Evolutionary conservation across 2,888 invertebrate species (phyloP), one percentile per base, ranked within the genome.

Genomic region (Neocrepidodera transversa): DNA sequence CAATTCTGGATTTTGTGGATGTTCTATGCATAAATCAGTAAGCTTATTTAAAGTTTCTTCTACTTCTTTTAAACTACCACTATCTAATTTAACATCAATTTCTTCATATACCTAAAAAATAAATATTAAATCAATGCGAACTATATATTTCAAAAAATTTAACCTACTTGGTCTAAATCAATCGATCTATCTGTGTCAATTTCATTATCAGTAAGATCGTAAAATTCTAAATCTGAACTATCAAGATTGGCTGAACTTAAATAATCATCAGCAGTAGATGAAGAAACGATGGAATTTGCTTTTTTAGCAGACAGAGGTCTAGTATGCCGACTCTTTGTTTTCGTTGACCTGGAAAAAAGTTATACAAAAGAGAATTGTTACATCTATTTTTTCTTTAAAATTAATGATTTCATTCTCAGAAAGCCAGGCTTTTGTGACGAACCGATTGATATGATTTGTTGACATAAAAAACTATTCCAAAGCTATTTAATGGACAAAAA

Each of bases 181-280:
- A 26, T 50, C 30, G 50, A 16, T 30, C 16, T 64, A 42, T 18
- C 11, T 1, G 35, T 58, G 40, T 59, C 63, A 7, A 36, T 63
- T 57, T 79, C 79, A 43, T 79, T 76, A 58, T 78, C 78, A 60
- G 75, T 77, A 4, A 79, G 64, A 69, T 80, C 80, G 59, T 77
- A 79, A 67, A 78, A 80, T 62, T 79, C 79, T 58, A 76, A 63
- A 68, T 80, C 79, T 2, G 79, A 78, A 65, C 78, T 79, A 42
- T 76, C 79, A 2, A 70, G 18, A 56, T 76, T 75, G 30, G 69
- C 64, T 13, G 74, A 70, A 63, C 76, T 77, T n/a, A 64, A 64
- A 63, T 75, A 79, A 47, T 77, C 77, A 36, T 78, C 78, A 2
- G 68, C 66, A 7, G 68, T 67, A 5, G 69, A 58, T 18, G 28